Conservation (phyloP, 2,797 vertebrate genomes). For the Sebastes taczanowskii region DNA sequence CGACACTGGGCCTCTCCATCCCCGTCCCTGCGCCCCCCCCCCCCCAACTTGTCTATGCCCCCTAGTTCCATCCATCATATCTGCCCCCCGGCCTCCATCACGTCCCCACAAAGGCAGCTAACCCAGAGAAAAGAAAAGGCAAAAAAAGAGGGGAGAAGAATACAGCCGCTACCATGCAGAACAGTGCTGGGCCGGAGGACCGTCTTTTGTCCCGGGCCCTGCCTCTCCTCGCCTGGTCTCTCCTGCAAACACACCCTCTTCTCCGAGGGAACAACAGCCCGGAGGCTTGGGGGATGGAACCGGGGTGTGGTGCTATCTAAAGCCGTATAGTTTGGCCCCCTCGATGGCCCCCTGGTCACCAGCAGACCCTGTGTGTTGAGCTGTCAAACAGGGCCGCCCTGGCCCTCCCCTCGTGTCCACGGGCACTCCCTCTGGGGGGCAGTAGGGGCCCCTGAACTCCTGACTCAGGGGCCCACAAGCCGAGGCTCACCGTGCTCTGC, state of each 20-base stretch:
- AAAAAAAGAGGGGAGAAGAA: constrained; percentile 67
- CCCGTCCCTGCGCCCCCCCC: constrained; percentile 15
- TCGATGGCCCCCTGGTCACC: constrained; percentile 78
- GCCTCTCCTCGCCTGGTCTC: constrained; percentile 73
- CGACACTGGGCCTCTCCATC: constrained; percentile 71
- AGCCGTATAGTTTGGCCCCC: constrained; percentile 68
- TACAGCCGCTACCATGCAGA: constrained; percentile 79
- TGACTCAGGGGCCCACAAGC: constrained; percentile 42
- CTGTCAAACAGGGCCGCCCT: constrained; percentile 78
- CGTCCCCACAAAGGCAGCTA: constrained; percentile 70
- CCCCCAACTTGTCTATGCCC: constrained; percentile 46
- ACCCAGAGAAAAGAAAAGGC: constrained; percentile 71
- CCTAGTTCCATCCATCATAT: constrained; percentile 81
- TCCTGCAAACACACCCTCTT: constrained; percentile 78
- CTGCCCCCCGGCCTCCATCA: constrained; percentile 68
- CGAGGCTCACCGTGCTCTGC: constrained; percentile 48
- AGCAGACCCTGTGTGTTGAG: constrained; percentile 80
- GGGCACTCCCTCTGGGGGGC: constrained; percentile 68
- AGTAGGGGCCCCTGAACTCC: constrained; percentile 48
- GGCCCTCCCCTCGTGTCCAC: constrained; percentile 72
- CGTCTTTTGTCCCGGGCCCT: constrained; percentile 71
- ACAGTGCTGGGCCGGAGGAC: constrained; percentile 69
- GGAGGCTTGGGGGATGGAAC: constrained; percentile 70
- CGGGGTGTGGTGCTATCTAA: constrained; percentile 73
- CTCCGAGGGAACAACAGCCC: constrained; percentile 73